Evolutionary conservation across 2,797 vertebrate species (phyloP).

Genomic region (Smutsia temminckii): DNA sequence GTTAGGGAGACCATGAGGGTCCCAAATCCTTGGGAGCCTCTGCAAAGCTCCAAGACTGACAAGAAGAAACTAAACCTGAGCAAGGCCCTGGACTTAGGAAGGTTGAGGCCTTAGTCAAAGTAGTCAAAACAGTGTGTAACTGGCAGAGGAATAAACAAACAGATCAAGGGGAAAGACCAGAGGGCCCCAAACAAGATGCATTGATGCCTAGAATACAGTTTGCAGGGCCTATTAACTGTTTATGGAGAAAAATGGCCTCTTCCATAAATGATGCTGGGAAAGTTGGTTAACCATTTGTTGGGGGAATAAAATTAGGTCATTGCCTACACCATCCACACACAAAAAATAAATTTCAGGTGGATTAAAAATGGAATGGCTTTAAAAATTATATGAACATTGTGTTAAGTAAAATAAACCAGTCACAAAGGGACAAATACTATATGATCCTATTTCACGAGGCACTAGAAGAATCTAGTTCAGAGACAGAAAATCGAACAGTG

Average conservation of each 20-base stretch:
- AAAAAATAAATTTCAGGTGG: not conserved
- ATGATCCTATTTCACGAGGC: rapidly evolving
- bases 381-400: not conserved
- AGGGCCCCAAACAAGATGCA: rapidly evolving
- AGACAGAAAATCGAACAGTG: not conserved
- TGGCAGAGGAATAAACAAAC: not conserved
- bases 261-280: not conserved
- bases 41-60: not conserved
- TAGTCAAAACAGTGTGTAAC: rapidly evolving
- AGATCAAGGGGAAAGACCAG: not conserved
- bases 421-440: not conserved
- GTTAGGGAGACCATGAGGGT: rapidly evolving
- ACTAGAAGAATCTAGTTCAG: not conserved
- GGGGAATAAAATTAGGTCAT: not conserved
- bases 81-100: not conserved
- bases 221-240: too few relatives aligned
- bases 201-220: rapidly evolving
- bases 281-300: not conserved
- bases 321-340: not conserved
- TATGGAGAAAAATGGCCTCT: not conserved
- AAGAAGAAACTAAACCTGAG: not conserved
- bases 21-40: not conserved
- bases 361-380: not conserved
- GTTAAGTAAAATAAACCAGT: not conserved
- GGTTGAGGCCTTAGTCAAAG: not conserved